Evolutionary conservation across 2,797 vertebrate genomes (phyloP).

Genomic region (Pipistrellus pygmaeus): DNA sequence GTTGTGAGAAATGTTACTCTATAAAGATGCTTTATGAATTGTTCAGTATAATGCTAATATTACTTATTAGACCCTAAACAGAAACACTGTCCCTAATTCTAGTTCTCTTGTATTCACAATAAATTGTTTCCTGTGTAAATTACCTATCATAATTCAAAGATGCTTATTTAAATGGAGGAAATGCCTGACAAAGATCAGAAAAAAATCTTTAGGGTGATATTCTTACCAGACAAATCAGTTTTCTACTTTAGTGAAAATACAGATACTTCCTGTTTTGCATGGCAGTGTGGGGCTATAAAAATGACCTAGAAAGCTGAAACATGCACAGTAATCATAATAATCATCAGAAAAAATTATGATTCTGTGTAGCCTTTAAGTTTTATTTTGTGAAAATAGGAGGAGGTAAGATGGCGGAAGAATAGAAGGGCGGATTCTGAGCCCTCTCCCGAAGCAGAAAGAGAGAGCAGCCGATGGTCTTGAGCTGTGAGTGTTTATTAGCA

Average conservation of each 20-base stretch:
- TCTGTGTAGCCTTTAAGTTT: neutral
- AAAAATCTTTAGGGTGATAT: conserved; percentile 18
- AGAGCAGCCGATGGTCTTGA: too few relatives aligned
- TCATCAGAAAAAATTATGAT: neutral
- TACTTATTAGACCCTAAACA: neutral
- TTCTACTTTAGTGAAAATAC: neutral
- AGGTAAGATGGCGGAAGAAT: too few relatives aligned
- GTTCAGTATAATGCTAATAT: neutral
- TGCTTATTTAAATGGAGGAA: neutral
- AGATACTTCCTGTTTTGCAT: conserved; percentile 1
- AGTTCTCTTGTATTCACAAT: neutral
- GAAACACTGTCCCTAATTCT: neutral
- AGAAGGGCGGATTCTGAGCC: too few relatives aligned
- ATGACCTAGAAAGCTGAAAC: neutral
- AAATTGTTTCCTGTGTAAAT: neutral
- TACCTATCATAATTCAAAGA: neutral
- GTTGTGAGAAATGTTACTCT: neutral
- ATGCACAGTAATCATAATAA: neutral
- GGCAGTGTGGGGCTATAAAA: neutral
- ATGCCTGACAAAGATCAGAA: conserved; percentile 13
- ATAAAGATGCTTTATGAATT: neutral
- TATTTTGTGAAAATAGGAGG: conserved; percentile 10
- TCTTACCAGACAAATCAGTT: neutral
- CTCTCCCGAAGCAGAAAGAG: too few relatives aligned
- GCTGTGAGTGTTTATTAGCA: too few relatives aligned